Base-by-base conservation (phyloP, 2,797 vertebrate species). In the Chaetophractus vellerosus region DNA sequence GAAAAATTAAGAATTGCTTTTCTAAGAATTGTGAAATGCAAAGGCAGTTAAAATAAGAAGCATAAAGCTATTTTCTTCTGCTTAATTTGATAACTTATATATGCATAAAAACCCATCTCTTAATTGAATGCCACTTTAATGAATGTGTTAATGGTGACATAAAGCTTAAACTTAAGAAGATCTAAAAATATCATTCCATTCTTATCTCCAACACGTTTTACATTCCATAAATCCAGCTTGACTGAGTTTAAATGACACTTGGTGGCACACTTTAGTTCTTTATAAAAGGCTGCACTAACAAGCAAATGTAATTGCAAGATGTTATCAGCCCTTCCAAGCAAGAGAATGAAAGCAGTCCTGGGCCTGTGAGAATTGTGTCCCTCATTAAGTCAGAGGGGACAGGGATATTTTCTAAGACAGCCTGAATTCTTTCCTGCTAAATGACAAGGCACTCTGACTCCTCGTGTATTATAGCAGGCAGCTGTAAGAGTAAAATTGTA, bases 181-280 rank as follows among this genome's bases (percentile, higher is more conserved):
- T 68, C 81, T 97, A 96, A 98, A 91, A 83, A 94, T 91, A 82
- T 96, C 93, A 63, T 66, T 83, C 52, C 12, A 59, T 95, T 87
- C 91, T 97, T 98, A 93, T 97, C 96, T 97, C 91, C 87, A 85
- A 72, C 90, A 97, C 96, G 96, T 96, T 92, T 45, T 94, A 94
- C 80, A 95, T 93, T 87, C 94, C 94, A 97, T 94, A 98, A 98
- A 98, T 98, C 96, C 88, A 97, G 93, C 81, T 90, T 97, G 94
- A 94, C 85, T 98, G 96, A 98, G 59, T 89, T 64, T 96, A 94
- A 96, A 81, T 96, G 97, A 95, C 94, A 93, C 75, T 90, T 76
- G 63, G 52, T 90, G 96, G 93, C 64, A 85, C 75, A 93, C 91
- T 98, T 97, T 79, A 98, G 78, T 84, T 94, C 95, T 96, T 96